Evolutionary conservation across 2,113 vertebrate species (phyloP).

Genomic region (Thunnus maccoyii): DNA sequence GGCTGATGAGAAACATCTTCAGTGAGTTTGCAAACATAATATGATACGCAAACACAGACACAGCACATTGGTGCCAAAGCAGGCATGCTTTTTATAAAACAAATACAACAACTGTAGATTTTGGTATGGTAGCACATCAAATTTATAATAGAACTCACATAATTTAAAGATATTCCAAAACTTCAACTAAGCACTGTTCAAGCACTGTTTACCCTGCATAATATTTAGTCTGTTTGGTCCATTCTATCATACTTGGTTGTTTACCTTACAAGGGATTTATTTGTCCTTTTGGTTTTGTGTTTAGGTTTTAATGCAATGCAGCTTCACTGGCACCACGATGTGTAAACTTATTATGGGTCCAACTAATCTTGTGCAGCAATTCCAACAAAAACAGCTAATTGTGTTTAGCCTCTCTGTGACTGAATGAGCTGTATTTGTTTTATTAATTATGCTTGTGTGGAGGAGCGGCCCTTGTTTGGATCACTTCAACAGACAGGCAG

Average conservation of each 20-base stretch:
- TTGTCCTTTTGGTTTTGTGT: slow-evolving; percentile 68
- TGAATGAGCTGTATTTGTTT: slow-evolving; percentile 72
- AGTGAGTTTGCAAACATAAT: slow-evolving; percentile 44
- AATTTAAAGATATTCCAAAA: slow-evolving; percentile 38
- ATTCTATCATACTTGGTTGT: slow-evolving; percentile 59
- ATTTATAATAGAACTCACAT: slow-evolving; percentile 54
- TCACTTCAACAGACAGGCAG: slow-evolving; percentile 27
- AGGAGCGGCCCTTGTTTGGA: slow-evolving; percentile 35
- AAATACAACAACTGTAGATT: slow-evolving; percentile 21
- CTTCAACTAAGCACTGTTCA: slow-evolving; percentile 18
- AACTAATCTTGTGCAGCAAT: slow-evolving; percentile 67
- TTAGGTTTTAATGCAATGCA: slow-evolving; percentile 69
- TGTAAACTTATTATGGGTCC: slow-evolving; percentile 69
- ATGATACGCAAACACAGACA: slow-evolving; percentile 51
- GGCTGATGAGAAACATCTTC: slow-evolving; percentile 52
- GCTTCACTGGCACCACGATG: slow-evolving; percentile 72
- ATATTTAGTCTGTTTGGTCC: slow-evolving; percentile 54
- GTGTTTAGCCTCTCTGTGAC: slow-evolving; percentile 66
- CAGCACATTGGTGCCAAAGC: slow-evolving; percentile 43
- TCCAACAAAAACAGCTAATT: slow-evolving; percentile 76
- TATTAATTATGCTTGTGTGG: slow-evolving; percentile 70
- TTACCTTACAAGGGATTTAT: slow-evolving; percentile 71
- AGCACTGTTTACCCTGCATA: slow-evolving; percentile 53
- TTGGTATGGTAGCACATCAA: slow-evolving; percentile 5
- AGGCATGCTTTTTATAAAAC: slow-evolving; percentile 40